These are phyloP conservation scores for Aldabrachelys gigantea DNA, from an alignment of 2,113 vertebrate genomes.

Conservation along the genomic window DNA sequence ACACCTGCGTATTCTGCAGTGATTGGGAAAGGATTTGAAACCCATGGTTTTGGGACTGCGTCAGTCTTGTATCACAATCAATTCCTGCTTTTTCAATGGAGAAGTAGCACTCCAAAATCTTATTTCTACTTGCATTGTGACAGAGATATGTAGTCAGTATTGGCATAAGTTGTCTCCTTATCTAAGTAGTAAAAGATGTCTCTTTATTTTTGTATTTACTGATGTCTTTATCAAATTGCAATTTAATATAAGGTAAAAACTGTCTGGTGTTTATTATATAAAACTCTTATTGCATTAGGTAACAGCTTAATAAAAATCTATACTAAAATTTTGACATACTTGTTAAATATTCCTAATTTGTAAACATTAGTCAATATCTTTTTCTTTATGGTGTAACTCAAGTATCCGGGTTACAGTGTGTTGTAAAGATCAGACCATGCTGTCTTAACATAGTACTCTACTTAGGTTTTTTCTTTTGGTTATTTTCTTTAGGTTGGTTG, in stretches of 20 bases:
- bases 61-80: background rate
- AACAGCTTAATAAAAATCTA: constrained; percentile 72
- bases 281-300: constrained; percentile 51
- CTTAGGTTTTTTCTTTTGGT: background rate
- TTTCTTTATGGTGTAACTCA: constrained; percentile 60
- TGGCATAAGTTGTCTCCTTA: background rate
- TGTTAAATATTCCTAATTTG: constrained; percentile 72
- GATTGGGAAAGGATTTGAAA: background rate
- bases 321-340: constrained; percentile 68
- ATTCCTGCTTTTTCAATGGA: background rate
- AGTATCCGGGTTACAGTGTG: constrained; percentile 5
- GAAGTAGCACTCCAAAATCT: background rate
- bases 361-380: constrained; percentile 60
- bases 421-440: background rate
- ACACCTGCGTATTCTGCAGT: background rate
- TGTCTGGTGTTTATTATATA: constrained; percentile 60
- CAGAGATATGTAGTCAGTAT: background rate
- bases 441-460: constrained; percentile 38
- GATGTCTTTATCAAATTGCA: constrained; percentile 2
- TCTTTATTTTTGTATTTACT: background rate
- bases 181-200: background rate
- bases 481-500: constrained; percentile 92
- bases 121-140: background rate
- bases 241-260: constrained; percentile 50
- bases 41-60: background rate